Percentiles rank a stretch among this genome's conserved stretches.
These are phyloP conservation scores for Pseudococcus jackbeardsleyi DNA, from an alignment of 2,888 invertebrate genomes.

Conservation along the genomic window DNA sequence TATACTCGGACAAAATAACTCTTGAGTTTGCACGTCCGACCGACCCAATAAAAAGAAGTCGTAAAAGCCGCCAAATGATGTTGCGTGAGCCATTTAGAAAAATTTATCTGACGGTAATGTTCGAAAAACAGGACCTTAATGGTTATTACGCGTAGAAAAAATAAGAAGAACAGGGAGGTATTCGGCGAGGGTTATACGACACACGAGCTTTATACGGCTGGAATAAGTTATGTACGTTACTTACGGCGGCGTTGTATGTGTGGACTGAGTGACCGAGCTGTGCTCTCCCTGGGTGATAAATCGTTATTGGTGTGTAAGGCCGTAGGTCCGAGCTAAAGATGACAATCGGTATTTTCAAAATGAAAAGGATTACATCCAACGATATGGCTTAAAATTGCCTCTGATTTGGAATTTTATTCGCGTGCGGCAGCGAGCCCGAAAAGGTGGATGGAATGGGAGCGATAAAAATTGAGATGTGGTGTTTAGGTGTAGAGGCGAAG, in stretches of 20 bases:
- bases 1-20: slow-evolving; percentile 62
- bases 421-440: neutral
- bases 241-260: neutral
- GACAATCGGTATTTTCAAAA: slow-evolving; percentile 4
- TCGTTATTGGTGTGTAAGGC: slow-evolving; percentile 7
- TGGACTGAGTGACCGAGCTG: neutral
- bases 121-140: slow-evolving; percentile 62
- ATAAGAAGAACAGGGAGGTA: slow-evolving; percentile 40
- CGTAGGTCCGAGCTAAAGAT: neutral
- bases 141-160: slow-evolving; percentile 61
- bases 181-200: slow-evolving; percentile 7
- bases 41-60: slow-evolving; percentile 62
- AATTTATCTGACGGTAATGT: slow-evolving; percentile 64
- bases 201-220: neutral
- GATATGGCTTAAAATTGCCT: neutral
- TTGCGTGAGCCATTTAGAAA: slow-evolving; percentile 65
- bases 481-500: too few species aligned
- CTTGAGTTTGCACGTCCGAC: slow-evolving; percentile 64
- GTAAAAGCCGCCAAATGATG: slow-evolving; percentile 62
- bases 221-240: neutral
- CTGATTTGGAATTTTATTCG: neutral
- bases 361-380: neutral
- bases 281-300: neutral
- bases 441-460: too few species aligned
- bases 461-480: too few species aligned